Percentiles rank a stretch among this genome's conserved stretches.
phyloP scores from a whole-genome alignment of 2,797 vertebrate genomes.

The Argya squamiceps region DNA sequence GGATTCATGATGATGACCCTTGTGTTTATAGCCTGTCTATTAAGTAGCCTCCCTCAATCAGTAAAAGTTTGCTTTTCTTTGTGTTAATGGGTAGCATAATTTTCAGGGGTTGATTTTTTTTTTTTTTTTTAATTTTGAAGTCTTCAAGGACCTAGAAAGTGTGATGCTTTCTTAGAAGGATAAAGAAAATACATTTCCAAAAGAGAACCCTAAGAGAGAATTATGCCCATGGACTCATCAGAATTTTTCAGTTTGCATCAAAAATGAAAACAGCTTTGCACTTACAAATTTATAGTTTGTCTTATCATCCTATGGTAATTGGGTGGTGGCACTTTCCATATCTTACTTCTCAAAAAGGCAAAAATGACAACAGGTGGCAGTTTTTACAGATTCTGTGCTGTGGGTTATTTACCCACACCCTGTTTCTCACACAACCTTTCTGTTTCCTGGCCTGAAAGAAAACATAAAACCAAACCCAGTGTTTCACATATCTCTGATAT shows the following conservation, averaged over 20 bases:
- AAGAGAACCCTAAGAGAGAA: background rate
- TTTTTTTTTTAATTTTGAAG: background rate
- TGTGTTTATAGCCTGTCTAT: background rate
- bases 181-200: background rate
- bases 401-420: background rate
- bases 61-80: background rate
- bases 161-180: background rate
- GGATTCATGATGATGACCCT: background rate
- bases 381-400: background rate
- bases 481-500: constrained; percentile 7
- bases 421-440: background rate
- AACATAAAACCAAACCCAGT: background rate
- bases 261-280: background rate
- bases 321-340: background rate
- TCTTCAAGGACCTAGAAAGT: background rate
- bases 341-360: background rate
- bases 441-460: background rate
- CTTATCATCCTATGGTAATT: background rate
- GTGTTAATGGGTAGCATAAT: background rate
- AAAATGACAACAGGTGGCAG: background rate
- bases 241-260: background rate
- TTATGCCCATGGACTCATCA: background rate
- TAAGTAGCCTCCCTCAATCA: background rate
- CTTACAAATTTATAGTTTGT: background rate
- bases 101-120: background rate